Evolutionary conservation across 1,140 invertebrate genomes (phyloP).

Genomic region (Schlechtendalia chinensis): DNA sequence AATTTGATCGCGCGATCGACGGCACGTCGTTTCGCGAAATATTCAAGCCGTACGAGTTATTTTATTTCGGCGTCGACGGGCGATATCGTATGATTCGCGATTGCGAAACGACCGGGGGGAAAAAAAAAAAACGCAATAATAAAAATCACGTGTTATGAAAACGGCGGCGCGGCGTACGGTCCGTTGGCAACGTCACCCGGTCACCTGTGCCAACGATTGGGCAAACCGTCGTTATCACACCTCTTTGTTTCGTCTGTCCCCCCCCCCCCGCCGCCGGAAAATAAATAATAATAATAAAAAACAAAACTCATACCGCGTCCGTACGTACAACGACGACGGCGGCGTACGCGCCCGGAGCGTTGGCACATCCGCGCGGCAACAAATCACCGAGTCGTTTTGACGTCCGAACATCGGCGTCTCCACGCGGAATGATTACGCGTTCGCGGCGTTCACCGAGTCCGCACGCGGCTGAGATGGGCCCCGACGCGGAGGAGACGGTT

Average conservation of each 20-base stretch:
- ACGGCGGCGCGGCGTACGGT: background rate
- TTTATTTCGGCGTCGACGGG: background rate
- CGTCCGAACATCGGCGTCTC: conserved; percentile 30
- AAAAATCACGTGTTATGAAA: background rate
- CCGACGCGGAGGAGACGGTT: too few relatives aligned
- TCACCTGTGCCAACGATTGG: conserved; percentile 46
- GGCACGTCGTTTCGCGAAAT: background rate
- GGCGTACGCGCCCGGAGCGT: conserved; percentile 13
- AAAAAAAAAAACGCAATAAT: background rate
- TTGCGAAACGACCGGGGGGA: conserved; percentile 21
- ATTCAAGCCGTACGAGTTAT: background rate
- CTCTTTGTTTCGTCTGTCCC: conserved; percentile 16
- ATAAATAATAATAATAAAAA: too few relatives aligned
- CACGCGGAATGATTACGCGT: conserved; percentile 14
- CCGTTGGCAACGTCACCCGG: conserved; percentile 46
- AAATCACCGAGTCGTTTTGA: conserved; percentile 45
- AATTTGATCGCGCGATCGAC: background rate
- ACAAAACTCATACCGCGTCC: too few relatives aligned
- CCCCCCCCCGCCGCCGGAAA: too few relatives aligned
- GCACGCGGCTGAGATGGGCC: too few relatives aligned
- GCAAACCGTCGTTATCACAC: conserved; percentile 45
- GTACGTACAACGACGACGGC: too few relatives aligned
- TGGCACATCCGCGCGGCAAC: conserved; percentile 38
- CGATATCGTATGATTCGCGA: background rate
- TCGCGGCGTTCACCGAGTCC: background rate